Conservation (phyloP, 2,113 vertebrate species). For the Chionomys nivalis region DNA sequence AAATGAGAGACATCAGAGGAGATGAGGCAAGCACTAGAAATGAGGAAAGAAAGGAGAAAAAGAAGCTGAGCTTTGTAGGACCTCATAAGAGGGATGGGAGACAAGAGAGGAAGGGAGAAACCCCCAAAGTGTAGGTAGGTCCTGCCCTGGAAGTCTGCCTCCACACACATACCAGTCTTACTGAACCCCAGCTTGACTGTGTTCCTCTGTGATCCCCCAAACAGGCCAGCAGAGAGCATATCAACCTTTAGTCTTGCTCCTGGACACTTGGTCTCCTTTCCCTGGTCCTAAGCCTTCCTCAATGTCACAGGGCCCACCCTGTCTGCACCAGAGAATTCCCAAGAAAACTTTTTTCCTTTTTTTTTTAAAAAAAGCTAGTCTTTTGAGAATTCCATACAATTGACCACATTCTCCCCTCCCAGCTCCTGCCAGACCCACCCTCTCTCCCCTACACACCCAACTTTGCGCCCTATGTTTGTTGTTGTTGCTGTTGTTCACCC, state of each 20-base stretch:
- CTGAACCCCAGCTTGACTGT: not conserved
- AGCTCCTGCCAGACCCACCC: not conserved
- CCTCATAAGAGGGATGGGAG: not conserved
- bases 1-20: not conserved
- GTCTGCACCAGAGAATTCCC: not conserved
- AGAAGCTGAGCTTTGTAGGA: not conserved
- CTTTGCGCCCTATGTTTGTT: not conserved
- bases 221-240: not conserved
- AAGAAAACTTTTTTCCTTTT: not conserved
- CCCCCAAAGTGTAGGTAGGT: not conserved
- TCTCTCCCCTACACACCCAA: not conserved
- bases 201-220: not conserved
- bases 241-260: not conserved
- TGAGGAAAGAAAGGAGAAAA: not conserved
- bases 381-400: not conserved
- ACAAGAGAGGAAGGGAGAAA: not conserved
- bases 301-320: not conserved
- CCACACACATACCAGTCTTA: not conserved
- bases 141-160: not conserved
- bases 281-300: not conserved
- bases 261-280: not conserved
- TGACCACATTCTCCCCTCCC: not conserved
- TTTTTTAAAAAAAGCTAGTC: not conserved
- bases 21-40: not conserved
- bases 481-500: not conserved